These are phyloP conservation scores for Clarias fuscus DNA, from an alignment of 2,797 vertebrate genomes.

Conservation along the genomic window DNA sequence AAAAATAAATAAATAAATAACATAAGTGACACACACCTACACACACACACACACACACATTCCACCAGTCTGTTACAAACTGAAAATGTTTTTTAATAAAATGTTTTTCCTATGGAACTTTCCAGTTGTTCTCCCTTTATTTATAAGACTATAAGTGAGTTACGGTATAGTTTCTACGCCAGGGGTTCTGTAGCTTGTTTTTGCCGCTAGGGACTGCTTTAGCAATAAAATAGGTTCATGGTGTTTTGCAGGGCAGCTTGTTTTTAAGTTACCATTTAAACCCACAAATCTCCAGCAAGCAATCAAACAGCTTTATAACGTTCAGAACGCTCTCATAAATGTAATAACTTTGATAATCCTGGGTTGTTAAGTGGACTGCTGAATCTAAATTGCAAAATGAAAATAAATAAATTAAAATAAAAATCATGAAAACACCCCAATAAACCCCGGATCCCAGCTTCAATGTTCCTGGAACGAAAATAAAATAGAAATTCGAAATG, in stretches of 20 bases:
- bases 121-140: slow-evolving; percentile 33
- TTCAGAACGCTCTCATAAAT: background rate
- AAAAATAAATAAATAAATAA: slow-evolving; percentile 51
- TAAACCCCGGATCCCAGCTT: too few relatives aligned
- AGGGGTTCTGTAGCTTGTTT: background rate
- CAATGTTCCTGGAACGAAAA: background rate
- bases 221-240: background rate
- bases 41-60: slow-evolving; percentile 75
- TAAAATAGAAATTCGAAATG: background rate
- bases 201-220: background rate
- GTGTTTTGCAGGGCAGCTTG: background rate
- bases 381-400: too few relatives aligned
- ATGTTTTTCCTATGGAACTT: slow-evolving; percentile 99
- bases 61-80: slow-evolving; percentile 98
- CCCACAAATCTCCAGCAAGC: background rate
- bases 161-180: background rate
- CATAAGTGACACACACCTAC: too few relatives aligned
- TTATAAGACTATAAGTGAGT: background rate
- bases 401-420: too few relatives aligned
- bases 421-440: too few relatives aligned
- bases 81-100: slow-evolving; percentile 99
- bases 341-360: background rate
- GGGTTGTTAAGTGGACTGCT: background rate
- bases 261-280: background rate
- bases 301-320: background rate